Percentiles rank a stretch among this genome's conserved stretches.
Evolutionary conservation across 2,797 vertebrate species (phyloP).

Genomic region (Peromyscus melanophrys): DNA sequence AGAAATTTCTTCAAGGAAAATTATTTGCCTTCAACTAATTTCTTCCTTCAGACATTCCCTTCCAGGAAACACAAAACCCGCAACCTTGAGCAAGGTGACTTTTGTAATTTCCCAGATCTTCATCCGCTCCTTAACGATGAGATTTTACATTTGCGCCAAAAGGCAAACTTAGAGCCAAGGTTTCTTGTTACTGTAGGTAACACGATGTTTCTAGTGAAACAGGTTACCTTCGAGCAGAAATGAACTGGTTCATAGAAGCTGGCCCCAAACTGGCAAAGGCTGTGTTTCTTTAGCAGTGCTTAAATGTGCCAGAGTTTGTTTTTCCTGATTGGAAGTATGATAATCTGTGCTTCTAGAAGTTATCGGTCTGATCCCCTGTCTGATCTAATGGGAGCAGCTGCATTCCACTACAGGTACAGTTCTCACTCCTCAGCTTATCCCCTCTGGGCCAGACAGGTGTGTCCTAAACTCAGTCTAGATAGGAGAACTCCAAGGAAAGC

Average conservation of each 20-base stretch:
- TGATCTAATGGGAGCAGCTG: constrained; percentile 68
- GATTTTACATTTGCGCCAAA: constrained; percentile 19
- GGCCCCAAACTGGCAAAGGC: not conserved
- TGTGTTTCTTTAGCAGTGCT: not conserved
- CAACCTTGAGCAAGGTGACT: not conserved
- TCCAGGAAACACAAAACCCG: constrained; percentile 7
- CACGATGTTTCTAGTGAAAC: not conserved
- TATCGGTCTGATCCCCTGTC: constrained; percentile 30
- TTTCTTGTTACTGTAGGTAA: not conserved
- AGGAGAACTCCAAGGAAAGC: constrained; percentile 64
- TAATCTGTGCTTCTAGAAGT: constrained; percentile 52
- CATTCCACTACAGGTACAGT: not conserved
- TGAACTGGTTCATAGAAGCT: not conserved
- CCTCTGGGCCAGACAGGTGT: constrained; percentile 77
- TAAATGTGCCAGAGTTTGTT: not conserved
- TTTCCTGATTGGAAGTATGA: constrained; percentile 17
- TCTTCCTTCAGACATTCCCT: constrained; percentile 38
- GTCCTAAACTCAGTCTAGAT: constrained; percentile 69
- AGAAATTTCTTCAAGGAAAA: constrained; percentile 52
- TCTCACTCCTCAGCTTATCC: not conserved
- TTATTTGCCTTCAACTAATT: constrained; percentile 41
- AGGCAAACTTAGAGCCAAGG: not conserved
- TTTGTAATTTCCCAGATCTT: not conserved
- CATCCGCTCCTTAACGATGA: not conserved
- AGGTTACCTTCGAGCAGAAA: not conserved